Percentiles rank a stretch among this genome's conserved stretches.
These are phyloP conservation scores for Hemibagrus guttatus DNA, from an alignment of 2,797 vertebrate genomes.

Conservation along the genomic window DNA sequence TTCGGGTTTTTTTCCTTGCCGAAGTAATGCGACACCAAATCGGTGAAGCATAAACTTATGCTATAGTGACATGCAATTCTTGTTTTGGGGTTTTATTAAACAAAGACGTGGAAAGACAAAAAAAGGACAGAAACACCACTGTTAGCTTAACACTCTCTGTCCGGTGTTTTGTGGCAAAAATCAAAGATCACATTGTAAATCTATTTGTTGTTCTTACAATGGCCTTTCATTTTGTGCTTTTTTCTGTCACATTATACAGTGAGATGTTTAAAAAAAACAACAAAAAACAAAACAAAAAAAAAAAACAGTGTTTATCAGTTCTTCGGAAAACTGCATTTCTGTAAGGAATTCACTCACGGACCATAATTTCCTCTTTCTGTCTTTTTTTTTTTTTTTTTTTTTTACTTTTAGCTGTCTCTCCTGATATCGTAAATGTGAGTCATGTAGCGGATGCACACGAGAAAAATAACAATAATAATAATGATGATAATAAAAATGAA, in stretches of 20 bases:
- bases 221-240: conserved; percentile 80
- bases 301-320: conserved; percentile 80
- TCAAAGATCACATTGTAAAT: conserved; percentile 81
- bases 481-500: conserved; percentile 58
- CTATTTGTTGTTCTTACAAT: conserved; percentile 77
- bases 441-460: conserved; percentile 87
- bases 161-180: conserved; percentile 84
- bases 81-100: conserved; percentile 78
- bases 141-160: conserved; percentile 84
- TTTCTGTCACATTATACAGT: conserved; percentile 82
- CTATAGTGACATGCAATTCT: conserved; percentile 91
- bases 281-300: background rate
- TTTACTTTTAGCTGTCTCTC: conserved; percentile 79
- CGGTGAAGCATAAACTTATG: conserved; percentile 92
- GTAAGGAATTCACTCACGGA: conserved; percentile 82
- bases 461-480: conserved; percentile 80
- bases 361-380: conserved; percentile 65
- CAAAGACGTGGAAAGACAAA: conserved; percentile 48
- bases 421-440: conserved; percentile 90
- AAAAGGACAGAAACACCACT: conserved; percentile 76
- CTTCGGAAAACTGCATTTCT: conserved; percentile 78
- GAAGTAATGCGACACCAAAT: conserved; percentile 93
- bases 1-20: conserved; percentile 76
- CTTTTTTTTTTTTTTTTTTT: conserved; percentile 36
- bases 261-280: conserved; percentile 73